phyloP scores from a whole-genome alignment of 2,113 vertebrate species.

The Pachyramphus minor region DNA sequence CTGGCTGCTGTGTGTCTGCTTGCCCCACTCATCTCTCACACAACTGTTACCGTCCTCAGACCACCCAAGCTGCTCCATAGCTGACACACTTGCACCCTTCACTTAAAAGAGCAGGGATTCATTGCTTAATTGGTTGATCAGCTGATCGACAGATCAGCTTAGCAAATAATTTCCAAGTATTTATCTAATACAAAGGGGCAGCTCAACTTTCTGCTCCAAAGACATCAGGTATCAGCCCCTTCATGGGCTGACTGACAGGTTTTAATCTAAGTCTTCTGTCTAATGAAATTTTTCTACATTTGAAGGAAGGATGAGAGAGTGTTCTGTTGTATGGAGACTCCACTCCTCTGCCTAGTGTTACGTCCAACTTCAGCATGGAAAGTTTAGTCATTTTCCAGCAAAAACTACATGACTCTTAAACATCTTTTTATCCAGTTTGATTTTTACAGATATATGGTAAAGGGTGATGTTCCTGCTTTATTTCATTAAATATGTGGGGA shows the following conservation, averaged over 20 bases:
- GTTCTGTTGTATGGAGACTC: background rate
- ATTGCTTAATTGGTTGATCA: constrained; percentile 32
- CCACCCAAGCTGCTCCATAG: constrained; percentile 60
- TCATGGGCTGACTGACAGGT: background rate
- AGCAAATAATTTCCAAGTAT: constrained; percentile 55
- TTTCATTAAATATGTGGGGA: background rate
- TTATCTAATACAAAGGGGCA: constrained; percentile 2
- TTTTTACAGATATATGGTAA: background rate
- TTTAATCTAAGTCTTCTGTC: background rate
- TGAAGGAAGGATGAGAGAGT: background rate
- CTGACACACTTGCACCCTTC: background rate
- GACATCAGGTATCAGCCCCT: background rate
- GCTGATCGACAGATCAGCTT: constrained; percentile 3
- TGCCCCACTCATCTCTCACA: background rate
- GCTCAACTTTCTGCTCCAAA: background rate
- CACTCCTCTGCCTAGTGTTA: background rate
- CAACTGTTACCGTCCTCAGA: constrained; percentile 39
- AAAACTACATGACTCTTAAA: background rate
- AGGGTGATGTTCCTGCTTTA: background rate
- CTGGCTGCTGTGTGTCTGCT: constrained; percentile 2
- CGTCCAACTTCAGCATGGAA: background rate
- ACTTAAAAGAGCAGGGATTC: background rate
- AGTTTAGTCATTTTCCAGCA: background rate
- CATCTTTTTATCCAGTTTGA: no score
- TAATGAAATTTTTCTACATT: background rate